Base-by-base conservation (phyloP, 2,797 vertebrate species). In the Corythornis leucogaster region DNA sequence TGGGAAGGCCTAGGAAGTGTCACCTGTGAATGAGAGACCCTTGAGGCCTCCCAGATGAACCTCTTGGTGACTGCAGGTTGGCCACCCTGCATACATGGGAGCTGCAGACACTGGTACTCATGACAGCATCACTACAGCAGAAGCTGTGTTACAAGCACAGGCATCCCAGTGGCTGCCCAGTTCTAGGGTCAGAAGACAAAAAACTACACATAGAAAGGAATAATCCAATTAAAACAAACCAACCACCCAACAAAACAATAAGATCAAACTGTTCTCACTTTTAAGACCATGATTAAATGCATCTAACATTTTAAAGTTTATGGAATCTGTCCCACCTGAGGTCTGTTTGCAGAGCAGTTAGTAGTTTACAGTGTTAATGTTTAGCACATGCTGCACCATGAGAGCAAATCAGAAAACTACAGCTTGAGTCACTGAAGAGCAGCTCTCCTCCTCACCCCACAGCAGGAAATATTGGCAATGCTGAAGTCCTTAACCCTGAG, bases 271-370 rank as follows among this genome's bases (percentile, higher is more conserved):
- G 43, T 18, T 35, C 62, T 73, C 12, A 7, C 46, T 85, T 85
- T 66, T 21, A 76, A 86, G 92, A 35, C 40, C 12, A 1, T 9
- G 9, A 77, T 85, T 67, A 54, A 59, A 82, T 75, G 80, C 79
- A 70, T 53, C n/a, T 67, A 86, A 46, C 42, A 64, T 95, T 92
- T 92, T 77, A 46, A 82, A 90, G 75, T 77, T 84, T 94, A 85
- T 90, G 45, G 90, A 88, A 92, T 57, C 71, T 5, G 51, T 71
- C 69, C 78, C 58, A 66, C 8, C 46, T 3, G 35, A 54, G 61
- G 26, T 75, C 90, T 92, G 75, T 95, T 96, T 91, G 90, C 94
- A 68, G 75, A 94, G 84, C 85, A 94, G 74, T 94, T 93, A 87
- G 54, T 87, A 30, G 0, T 93, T 96, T 94, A 78, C 62, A 85